Percentiles rank a stretch among this genome's conserved stretches.
Evolutionary conservation across 2,888 invertebrate species (phyloP).

Genomic region (Lepidochitona cinerea): DNA sequence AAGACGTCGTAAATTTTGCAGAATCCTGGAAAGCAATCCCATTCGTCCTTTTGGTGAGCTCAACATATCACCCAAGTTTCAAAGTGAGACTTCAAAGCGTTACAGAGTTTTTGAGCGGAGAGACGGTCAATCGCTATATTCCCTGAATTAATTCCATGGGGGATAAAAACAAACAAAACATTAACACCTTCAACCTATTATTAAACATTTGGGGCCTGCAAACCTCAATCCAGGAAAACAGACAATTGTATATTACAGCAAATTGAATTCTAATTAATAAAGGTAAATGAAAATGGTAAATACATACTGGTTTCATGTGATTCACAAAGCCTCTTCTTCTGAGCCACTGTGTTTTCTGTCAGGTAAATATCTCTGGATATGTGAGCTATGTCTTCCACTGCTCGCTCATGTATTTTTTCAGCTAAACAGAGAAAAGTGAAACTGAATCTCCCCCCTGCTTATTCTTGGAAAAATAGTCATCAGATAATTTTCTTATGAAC

Average conservation of each 20-base stretch:
- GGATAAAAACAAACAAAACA: neutral
- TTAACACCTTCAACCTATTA: neutral
- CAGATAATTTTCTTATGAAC: too few species aligned
- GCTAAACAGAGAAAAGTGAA: too few species aligned
- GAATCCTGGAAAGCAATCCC: too few species aligned
- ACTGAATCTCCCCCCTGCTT: too few species aligned
- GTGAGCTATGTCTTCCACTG: conserved; percentile 16
- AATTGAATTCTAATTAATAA: neutral
- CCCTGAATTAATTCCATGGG: too few species aligned
- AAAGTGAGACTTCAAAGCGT: too few species aligned
- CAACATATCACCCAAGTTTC: too few species aligned
- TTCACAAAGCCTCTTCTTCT: conserved; percentile 16
- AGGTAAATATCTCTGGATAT: conserved; percentile 8
- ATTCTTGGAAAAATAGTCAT: too few species aligned
- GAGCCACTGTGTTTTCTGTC: conserved; percentile 3
- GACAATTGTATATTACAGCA: neutral
- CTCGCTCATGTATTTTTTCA: neutral
- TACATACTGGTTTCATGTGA: conserved; percentile 13
- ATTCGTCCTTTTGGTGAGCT: too few species aligned
- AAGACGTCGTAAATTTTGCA: too few species aligned
- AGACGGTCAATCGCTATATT: too few species aligned
- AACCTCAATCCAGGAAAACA: neutral
- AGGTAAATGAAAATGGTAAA: neutral
- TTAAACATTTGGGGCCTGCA: neutral
- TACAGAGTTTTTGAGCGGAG: too few species aligned